These are phyloP conservation scores for Argynnis bischoffii DNA, from an alignment of 2,888 invertebrate species.

Conservation along the genomic window DNA sequence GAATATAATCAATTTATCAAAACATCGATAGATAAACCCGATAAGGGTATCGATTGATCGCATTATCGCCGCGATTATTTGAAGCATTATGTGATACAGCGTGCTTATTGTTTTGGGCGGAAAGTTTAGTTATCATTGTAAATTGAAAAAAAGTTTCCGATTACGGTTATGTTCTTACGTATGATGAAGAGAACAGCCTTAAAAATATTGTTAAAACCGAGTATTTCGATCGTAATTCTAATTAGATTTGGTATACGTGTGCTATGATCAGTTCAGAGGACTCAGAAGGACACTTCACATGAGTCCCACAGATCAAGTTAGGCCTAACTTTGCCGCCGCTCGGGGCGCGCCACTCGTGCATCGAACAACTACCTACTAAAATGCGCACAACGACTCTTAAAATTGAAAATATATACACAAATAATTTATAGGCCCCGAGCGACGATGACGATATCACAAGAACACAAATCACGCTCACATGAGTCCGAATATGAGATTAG, in stretches of 20 bases:
- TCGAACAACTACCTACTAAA: slow-evolving; percentile 65
- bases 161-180: neutral
- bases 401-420: slow-evolving; percentile 72
- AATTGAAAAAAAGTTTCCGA: slow-evolving; percentile 40
- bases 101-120: slow-evolving; percentile 51
- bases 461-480: slow-evolving; percentile 77
- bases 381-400: slow-evolving; percentile 66
- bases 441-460: slow-evolving; percentile 54
- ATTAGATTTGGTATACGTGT: slow-evolving; percentile 56
- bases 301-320: slow-evolving; percentile 62
- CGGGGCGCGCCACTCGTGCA: slow-evolving; percentile 55
- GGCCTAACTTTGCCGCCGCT: slow-evolving; percentile 67
- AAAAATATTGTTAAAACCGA: slow-evolving; percentile 25
- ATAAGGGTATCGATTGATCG: slow-evolving; percentile 70
- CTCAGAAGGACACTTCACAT: slow-evolving; percentile 70
- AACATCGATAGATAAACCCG: slow-evolving; percentile 59
- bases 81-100: slow-evolving; percentile 51
- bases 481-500: slow-evolving; percentile 74
- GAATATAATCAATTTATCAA: slow-evolving; percentile 58
- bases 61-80: slow-evolving; percentile 53
- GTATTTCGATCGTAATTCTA: slow-evolving; percentile 32
- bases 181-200: slow-evolving; percentile 2
- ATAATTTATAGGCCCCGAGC: slow-evolving; percentile 55
- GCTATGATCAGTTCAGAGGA: slow-evolving; percentile 51
- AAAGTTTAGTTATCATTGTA: slow-evolving; percentile 32